Conservation (phyloP, 2,797 vertebrate genomes). For the Botia almorhae region DNA sequence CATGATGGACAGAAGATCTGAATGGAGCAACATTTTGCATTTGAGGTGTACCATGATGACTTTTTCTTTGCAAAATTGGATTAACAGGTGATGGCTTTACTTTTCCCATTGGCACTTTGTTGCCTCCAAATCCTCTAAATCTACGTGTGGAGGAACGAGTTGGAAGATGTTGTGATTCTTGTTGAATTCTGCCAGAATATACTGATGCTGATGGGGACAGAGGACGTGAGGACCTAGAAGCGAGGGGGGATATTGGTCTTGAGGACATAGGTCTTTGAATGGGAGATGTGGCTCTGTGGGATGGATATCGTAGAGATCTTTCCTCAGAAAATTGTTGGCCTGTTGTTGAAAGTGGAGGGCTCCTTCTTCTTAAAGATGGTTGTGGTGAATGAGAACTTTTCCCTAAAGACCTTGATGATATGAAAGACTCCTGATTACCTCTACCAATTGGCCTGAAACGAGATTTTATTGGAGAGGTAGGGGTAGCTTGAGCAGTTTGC, state of each 20-base stretch:
- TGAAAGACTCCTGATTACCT: conserved; percentile 64
- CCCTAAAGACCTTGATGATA: conserved; percentile 57
- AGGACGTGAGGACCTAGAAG: conserved; percentile 65
- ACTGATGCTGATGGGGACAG: conserved; percentile 75
- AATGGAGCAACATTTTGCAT: conserved; percentile 80
- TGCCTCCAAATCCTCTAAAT: conserved; percentile 77
- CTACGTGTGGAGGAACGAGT: conserved; percentile 77
- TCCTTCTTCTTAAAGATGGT: conserved; percentile 58
- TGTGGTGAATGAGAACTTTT: conserved; percentile 67
- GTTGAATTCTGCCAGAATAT: conserved; percentile 61
- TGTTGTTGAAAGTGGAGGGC: conserved; percentile 56
- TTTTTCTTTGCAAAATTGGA: conserved; percentile 74
- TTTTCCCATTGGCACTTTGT: conserved; percentile 84
- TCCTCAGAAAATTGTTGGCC: conserved; percentile 60
- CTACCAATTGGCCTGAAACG: conserved; percentile 66
- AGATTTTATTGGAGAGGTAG: conserved; percentile 64
- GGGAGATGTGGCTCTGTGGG: conserved; percentile 44
- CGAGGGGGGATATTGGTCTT: conserved; percentile 55
- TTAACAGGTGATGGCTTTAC: conserved; percentile 86
- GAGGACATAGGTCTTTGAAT: conserved; percentile 47
- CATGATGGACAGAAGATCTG: conserved; percentile 75
- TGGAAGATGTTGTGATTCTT: conserved; percentile 68
- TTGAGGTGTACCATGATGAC: conserved; percentile 69
- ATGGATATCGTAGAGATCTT: conserved; percentile 64
- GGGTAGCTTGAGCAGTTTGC: conserved; percentile 69